phyloP scores from a whole-genome alignment of 2,797 vertebrate genomes.

The Tachyglossus aculeatus region DNA sequence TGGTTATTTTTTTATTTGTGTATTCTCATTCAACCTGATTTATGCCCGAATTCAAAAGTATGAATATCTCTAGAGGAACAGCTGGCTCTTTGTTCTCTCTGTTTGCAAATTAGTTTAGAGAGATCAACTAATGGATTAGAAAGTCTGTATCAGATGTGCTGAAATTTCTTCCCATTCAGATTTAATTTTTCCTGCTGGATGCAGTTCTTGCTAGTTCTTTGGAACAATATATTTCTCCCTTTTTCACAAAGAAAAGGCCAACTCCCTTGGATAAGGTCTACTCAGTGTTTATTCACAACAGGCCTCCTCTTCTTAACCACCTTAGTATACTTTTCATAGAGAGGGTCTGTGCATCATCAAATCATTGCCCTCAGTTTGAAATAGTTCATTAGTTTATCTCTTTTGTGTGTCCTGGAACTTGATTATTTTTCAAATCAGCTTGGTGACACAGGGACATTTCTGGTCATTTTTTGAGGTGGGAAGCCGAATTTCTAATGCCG shows the following conservation, averaged over 20 bases:
- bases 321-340: no score
- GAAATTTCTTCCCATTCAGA: constrained; percentile 61
- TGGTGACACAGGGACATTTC: no score
- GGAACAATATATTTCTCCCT: constrained; percentile 43
- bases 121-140: constrained; percentile 48
- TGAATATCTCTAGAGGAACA: constrained; percentile 49
- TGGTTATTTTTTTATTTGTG: constrained; percentile 52
- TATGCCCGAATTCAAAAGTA: constrained; percentile 63
- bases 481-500: no score
- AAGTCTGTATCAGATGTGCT: constrained; percentile 61
- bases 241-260: constrained; percentile 42
- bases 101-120: constrained; percentile 65
- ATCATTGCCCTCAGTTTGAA: no score
- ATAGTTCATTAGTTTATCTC: no score
- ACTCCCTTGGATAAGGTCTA: constrained; percentile 45
- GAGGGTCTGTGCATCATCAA: no score
- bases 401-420: no score
- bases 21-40: constrained; percentile 53
- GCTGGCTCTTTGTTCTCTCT: constrained; percentile 65
- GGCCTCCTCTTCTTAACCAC: no score
- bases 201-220: constrained; percentile 63
- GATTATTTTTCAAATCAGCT: no score
- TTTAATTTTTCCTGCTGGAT: constrained; percentile 63
- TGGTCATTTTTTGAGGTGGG: no score
- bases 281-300: background rate